Conservation (phyloP, 2,113 vertebrate genomes). For the Argyrosomus japonicus region DNA sequence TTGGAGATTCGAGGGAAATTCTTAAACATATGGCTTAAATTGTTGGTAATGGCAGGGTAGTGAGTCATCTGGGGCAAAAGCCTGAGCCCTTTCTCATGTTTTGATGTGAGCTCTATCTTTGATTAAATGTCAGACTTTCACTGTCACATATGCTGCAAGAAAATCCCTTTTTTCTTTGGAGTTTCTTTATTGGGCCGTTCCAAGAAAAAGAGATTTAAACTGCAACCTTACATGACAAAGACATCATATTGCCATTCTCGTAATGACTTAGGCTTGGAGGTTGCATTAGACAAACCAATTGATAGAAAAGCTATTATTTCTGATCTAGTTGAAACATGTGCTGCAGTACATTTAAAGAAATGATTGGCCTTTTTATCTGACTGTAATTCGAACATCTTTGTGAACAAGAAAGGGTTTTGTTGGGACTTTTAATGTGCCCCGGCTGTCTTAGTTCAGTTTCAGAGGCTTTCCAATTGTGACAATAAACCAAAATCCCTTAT, state of each 20-base stretch:
- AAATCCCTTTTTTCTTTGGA: conserved; percentile 46
- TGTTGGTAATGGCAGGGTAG: conserved; percentile 52
- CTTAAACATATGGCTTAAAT: conserved; percentile 80
- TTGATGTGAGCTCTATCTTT: conserved; percentile 32
- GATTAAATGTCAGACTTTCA: conserved; percentile 77
- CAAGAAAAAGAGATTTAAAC: conserved; percentile 36
- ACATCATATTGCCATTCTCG: conserved; percentile 9
- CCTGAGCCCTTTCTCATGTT: conserved; percentile 54
- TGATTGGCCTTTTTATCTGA: neutral
- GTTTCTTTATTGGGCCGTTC: conserved; percentile 23
- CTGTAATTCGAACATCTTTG: neutral
- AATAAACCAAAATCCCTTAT: neutral
- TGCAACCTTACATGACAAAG: neutral
- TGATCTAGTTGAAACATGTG: neutral
- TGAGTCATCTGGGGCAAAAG: conserved; percentile 63
- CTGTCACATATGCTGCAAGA: conserved; percentile 53
- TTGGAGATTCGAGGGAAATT: conserved; percentile 59
- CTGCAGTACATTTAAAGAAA: neutral
- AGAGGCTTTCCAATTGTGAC: neutral
- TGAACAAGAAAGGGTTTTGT: neutral
- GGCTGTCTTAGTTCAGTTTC: neutral
- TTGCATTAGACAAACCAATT: neutral
- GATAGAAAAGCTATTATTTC: conserved; percentile 12
- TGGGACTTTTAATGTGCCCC: neutral
- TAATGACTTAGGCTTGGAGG: neutral